Base-by-base conservation (phyloP, 2,888 invertebrate genomes). In the Drosophila affinis region DNA sequence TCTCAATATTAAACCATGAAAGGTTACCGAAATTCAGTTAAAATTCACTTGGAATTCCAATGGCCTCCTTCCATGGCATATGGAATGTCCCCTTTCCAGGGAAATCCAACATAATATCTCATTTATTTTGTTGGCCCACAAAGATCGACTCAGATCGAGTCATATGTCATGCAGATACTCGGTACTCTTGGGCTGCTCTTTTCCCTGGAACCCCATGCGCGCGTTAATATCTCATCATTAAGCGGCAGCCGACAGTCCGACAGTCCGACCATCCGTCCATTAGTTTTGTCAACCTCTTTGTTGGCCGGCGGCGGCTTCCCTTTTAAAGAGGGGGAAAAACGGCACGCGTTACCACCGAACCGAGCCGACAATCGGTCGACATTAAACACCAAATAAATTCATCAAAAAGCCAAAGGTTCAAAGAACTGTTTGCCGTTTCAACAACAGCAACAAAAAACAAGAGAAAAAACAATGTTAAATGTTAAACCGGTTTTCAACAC, bases 341-440 rank as follows among this genome's bases (percentile, higher is more conserved):
- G 82, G 88, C 82, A 82, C 88, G 82, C 87, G 86, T 79, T 79
- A 46, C 65, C 46, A 45, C 52, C 17, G 49, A 29, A 46, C 32
- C 63, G 49, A 29, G 32, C 32, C 63, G 73, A 70, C 68, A 65
- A 53, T 52, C 64, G 64, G 80, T 62, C 87, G 78, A 39, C 71
- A 78, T 77, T 82, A 86, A 88, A 88, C 68, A 80, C 81, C 70
- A 67, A 78, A 83, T 83, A 87, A 83, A 83, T 83, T 83, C 88
- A 88, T 88, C 88, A 78, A 78, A 59, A 71, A 55, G 21, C 58
- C 55, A 62, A 78, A 81, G 84, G 82, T 83, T 88, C 87, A 87
- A 88, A 88, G 87, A 83, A 72, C 72, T 87, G 81, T 60, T 61
- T 60, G 60, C 75, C 75, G 75, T 39, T 60, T 77, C 77, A 80